These are phyloP conservation scores for Oligia latruncula DNA, from an alignment of 2,888 invertebrate species.

Conservation along the genomic window DNA sequence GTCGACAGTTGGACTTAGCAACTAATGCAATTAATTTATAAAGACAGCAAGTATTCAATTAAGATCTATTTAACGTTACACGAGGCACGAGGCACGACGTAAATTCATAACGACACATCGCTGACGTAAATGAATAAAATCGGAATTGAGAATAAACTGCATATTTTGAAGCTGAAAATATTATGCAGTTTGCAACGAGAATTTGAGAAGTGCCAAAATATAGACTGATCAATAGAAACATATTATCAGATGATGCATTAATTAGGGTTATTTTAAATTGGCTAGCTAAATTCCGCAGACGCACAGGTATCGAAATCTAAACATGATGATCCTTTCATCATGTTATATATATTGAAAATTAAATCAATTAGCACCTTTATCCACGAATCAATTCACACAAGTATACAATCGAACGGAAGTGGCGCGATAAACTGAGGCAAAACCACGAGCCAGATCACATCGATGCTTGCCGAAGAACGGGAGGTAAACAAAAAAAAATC, in stretches of 20 bases:
- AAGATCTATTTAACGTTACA: slow-evolving; percentile 20
- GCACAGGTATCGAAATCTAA: too few relatives aligned
- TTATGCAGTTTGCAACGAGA: neutral
- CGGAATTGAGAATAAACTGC: slow-evolving; percentile 12
- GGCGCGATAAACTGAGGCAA: too few relatives aligned
- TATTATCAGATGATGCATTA: neutral
- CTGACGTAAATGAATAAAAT: slow-evolving; percentile 28
- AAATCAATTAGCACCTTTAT: too few relatives aligned
- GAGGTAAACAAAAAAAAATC: too few relatives aligned
- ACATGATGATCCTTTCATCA: too few relatives aligned
- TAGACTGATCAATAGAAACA: neutral
- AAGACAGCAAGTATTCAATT: slow-evolving; percentile 3
- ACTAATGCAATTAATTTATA: neutral
- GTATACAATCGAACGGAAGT: too few relatives aligned
- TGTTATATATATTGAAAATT: too few relatives aligned
- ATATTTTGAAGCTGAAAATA: neutral
- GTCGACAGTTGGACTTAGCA: neutral
- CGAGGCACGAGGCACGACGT: slow-evolving; percentile 1
- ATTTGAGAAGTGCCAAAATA: neutral
- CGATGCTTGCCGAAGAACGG: too few relatives aligned
- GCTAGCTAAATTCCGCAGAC: too few relatives aligned
- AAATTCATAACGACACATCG: slow-evolving; percentile 9
- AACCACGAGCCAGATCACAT: too few relatives aligned
- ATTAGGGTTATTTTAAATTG: too few relatives aligned
- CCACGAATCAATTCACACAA: too few relatives aligned